phyloP scores from a whole-genome alignment of 1,140 invertebrate species.

The Drosophila ambigua region DNA sequence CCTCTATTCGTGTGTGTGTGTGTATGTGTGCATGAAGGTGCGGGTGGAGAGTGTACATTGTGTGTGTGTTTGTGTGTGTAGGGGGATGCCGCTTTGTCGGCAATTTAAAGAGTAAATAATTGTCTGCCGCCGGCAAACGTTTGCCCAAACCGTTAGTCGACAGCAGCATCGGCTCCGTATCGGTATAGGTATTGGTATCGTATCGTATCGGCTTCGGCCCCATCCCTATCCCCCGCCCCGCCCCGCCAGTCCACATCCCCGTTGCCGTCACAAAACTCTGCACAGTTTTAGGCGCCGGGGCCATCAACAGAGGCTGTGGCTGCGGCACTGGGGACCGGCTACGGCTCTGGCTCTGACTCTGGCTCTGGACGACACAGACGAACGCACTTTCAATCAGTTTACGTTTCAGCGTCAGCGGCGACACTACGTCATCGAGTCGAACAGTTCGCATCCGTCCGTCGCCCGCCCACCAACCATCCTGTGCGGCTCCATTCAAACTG shows the following conservation, averaged over 20 bases:
- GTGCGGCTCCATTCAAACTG: conserved; percentile 8
- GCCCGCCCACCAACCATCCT: not conserved
- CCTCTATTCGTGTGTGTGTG: conserved; percentile 10
- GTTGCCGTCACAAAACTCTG: conserved; percentile 72
- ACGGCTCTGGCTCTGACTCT: not conserved
- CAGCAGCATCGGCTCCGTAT: conserved; percentile 31
- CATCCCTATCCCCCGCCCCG: conserved; percentile 3
- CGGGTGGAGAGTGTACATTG: conserved; percentile 6
- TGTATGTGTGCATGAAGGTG: conserved; percentile 7
- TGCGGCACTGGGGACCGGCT: not conserved
- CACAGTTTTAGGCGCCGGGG: conserved; percentile 72
- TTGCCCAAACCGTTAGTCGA: conserved; percentile 49
- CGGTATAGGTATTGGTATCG: conserved; percentile 5
- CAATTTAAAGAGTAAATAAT: conserved; percentile 74
- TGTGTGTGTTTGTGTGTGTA: conserved; percentile 18
- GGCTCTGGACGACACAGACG: conserved; percentile 36
- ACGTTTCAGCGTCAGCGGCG: conserved; percentile 72
- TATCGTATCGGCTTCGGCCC: not conserved
- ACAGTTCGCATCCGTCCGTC: conserved; percentile 13
- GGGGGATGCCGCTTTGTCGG: conserved; percentile 49
- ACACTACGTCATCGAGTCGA: conserved; percentile 67
- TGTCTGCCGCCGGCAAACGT: conserved; percentile 58
- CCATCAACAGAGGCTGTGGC: conserved; percentile 35
- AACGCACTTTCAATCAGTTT: conserved; percentile 81
- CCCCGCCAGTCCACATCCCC: not conserved